Percentiles rank a stretch among this genome's conserved stretches.
These are phyloP conservation scores for Aphis gossypii DNA, from an alignment of 1,140 invertebrate species.

Conservation along the genomic window DNA sequence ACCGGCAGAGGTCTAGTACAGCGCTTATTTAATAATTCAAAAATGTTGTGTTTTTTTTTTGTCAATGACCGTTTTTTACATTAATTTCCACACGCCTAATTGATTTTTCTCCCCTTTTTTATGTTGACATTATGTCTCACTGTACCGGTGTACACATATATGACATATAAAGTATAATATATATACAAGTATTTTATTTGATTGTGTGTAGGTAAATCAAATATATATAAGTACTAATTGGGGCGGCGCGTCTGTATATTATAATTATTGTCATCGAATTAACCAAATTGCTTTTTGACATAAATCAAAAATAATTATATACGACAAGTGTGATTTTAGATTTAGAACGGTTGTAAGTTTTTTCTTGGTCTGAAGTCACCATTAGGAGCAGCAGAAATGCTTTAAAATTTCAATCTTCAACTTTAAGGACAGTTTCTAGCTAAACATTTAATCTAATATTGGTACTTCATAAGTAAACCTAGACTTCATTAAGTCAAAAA, in stretches of 20 bases:
- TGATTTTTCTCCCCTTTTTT: background rate
- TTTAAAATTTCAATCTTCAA: too few species aligned
- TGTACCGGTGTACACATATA: background rate
- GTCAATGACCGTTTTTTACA: constrained; percentile 71
- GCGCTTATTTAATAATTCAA: constrained; percentile 48
- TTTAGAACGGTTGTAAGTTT: background rate
- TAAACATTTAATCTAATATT: too few species aligned
- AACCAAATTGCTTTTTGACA: background rate
- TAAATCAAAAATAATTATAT: background rate
- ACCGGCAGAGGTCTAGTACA: background rate
- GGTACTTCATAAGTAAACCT: too few species aligned
- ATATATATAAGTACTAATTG: background rate
- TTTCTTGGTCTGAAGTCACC: background rate
- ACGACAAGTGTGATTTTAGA: background rate
- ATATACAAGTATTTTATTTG: background rate
- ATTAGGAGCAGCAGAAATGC: background rate
- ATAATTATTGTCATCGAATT: background rate
- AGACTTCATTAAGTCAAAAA: too few species aligned
- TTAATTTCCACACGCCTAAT: background rate
- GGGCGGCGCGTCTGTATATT: background rate
- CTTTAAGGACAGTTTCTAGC: too few species aligned
- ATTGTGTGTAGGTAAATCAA: background rate
- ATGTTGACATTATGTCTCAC: background rate
- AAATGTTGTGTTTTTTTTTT: constrained; percentile 63
- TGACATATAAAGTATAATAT: background rate